These are phyloP conservation scores for Sinocyclocheilus rhinocerous DNA, from an alignment of 2,113 vertebrate genomes.

Conservation along the genomic window DNA sequence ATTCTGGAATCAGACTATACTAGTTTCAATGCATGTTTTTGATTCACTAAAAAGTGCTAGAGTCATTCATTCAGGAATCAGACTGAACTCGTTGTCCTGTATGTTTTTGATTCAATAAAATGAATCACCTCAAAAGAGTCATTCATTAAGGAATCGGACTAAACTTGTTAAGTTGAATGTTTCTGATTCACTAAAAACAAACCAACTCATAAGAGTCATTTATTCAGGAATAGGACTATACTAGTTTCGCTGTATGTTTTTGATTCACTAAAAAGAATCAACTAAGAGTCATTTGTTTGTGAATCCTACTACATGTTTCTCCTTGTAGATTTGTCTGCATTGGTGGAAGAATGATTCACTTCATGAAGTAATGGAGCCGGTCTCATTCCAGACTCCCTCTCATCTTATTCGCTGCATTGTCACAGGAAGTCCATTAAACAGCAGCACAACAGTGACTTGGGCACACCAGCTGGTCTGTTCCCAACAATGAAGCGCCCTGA, in stretches of 20 bases:
- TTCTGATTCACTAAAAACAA: not conserved
- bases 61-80: too few species aligned
- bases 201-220: not conserved
- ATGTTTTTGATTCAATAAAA: too few species aligned
- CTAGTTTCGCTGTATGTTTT: too few species aligned
- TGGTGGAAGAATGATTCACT: not conserved
- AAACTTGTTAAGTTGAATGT: too few species aligned
- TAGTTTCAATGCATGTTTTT: too few species aligned
- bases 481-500: slow-evolving; percentile 62
- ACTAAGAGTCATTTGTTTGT: not conserved
- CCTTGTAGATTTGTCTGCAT: not conserved
- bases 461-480: slow-evolving; percentile 12
- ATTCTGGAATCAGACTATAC: too few species aligned
- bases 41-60: too few species aligned
- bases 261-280: too few species aligned
- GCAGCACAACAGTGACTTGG: not conserved
- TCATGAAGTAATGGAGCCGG: not conserved
- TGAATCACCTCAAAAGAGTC: too few species aligned
- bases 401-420: not conserved
- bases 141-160: too few species aligned
- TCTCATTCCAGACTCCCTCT: not conserved
- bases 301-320: not conserved
- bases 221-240: too few species aligned
- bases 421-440: slow-evolving; percentile 3
- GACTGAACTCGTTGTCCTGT: too few species aligned